Conservation (phyloP, 37 sponge, comb jelly and placozoan genomes). For the Ianthella basta region DNA sequence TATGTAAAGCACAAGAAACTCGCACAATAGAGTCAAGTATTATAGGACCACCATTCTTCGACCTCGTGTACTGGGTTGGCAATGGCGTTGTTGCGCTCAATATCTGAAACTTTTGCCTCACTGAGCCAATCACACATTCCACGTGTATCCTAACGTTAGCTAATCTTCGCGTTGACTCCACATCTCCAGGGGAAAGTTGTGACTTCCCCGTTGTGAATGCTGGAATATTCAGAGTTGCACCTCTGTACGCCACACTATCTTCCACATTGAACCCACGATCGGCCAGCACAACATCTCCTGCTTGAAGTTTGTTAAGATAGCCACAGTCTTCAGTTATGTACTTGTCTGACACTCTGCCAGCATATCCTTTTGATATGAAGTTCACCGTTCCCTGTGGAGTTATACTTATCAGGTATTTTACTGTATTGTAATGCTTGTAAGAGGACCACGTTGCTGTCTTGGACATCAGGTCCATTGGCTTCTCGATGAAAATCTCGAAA, state of each 20-base stretch:
- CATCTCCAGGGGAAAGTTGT: slow-evolving; percentile 46
- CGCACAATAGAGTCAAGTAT: slow-evolving; percentile 29
- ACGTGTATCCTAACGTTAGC: slow-evolving; percentile 55
- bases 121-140: slow-evolving; percentile 61
- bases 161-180: slow-evolving; percentile 51
- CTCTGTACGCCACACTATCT: slow-evolving; percentile 19
- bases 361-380: slow-evolving; percentile 21
- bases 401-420: slow-evolving; percentile 49
- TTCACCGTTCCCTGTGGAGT: slow-evolving; percentile 39
- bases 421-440: slow-evolving; percentile 61
- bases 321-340: slow-evolving; percentile 22
- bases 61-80: slow-evolving; percentile 28
- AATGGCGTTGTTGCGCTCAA: slow-evolving; percentile 37
- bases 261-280: slow-evolving; percentile 49
- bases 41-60: not conserved
- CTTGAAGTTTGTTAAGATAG: slow-evolving; percentile 4
- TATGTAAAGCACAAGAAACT: slow-evolving; percentile 54
- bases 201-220: slow-evolving; percentile 47
- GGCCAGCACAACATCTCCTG: slow-evolving; percentile 50
- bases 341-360: slow-evolving; percentile 1
- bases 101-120: slow-evolving; percentile 44
- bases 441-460: slow-evolving; percentile 55
- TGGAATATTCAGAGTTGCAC: slow-evolving; percentile 43
- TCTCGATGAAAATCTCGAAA: slow-evolving; percentile 57
- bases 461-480: slow-evolving; percentile 41